Conservation (phyloP, 2,113 vertebrate genomes). For the Orcinus orca region DNA sequence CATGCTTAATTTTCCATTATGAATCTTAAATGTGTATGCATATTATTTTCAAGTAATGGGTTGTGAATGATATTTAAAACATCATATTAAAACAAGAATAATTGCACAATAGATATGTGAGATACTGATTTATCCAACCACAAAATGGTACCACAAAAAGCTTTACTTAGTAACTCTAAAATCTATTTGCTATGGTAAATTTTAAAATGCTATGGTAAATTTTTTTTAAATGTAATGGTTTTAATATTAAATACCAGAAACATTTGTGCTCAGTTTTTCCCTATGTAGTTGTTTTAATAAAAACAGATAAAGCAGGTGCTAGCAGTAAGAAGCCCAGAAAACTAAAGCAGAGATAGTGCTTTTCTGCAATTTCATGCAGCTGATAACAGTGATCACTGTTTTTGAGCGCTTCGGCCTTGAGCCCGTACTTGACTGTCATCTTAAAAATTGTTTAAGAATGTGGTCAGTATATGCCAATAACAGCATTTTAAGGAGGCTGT, state of each 20-base stretch:
- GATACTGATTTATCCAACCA: background rate
- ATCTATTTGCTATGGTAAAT: background rate
- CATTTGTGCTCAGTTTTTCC: background rate
- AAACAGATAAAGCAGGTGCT: background rate
- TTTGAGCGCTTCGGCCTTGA: background rate
- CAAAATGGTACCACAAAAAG: background rate
- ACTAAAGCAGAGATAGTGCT: background rate
- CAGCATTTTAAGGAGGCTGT: background rate
- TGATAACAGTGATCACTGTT: background rate
- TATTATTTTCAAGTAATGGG: background rate
- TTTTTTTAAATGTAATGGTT: background rate
- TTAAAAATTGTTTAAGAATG: background rate
- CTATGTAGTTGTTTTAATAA: background rate
- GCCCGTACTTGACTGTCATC: background rate
- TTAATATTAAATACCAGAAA: constrained; percentile 30
- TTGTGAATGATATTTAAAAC: background rate
- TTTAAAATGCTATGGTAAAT: background rate
- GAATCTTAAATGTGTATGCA: background rate
- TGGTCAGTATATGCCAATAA: background rate
- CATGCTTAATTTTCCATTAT: background rate
- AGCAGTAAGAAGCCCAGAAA: background rate
- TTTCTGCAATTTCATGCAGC: constrained; percentile 17
- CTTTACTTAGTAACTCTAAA: constrained; percentile 11
- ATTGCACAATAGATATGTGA: background rate
- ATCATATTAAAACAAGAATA: background rate